Conservation (phyloP, 1,140 invertebrate species). For the Bombus waltoni region DNA sequence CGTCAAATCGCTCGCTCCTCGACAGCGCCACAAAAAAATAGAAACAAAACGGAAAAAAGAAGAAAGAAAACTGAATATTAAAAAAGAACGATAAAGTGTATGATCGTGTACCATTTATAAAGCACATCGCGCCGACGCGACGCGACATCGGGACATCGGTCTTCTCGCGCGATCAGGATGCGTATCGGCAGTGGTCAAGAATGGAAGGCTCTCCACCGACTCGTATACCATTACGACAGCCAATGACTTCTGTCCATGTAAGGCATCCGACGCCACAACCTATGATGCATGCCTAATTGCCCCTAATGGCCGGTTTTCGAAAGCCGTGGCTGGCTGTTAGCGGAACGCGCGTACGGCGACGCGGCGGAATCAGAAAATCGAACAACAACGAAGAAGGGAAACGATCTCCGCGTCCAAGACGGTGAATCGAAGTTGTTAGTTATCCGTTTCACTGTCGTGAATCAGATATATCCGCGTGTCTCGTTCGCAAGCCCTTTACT, state of each 20-base stretch:
- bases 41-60: too few species aligned
- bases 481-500: constrained; percentile 1
- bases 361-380: constrained; percentile 23
- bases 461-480: constrained; percentile 45
- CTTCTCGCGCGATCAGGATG: not conserved
- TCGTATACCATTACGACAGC: constrained; percentile 55
- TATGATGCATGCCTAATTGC: constrained; percentile 75
- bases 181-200: constrained; percentile 3
- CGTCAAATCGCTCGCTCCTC: not conserved
- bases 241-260: constrained; percentile 65
- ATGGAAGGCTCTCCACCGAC: constrained; percentile 3
- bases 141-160: not conserved
- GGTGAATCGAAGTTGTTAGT: constrained; percentile 50
- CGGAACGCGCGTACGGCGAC: constrained; percentile 11
- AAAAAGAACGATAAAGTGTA: not conserved
- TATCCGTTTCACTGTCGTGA: constrained; percentile 39
- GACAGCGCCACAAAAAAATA: not conserved
- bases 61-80: not conserved
- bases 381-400: not conserved
- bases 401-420: not conserved
- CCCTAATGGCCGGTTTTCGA: constrained; percentile 71
- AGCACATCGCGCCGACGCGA: too few species aligned
- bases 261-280: constrained; percentile 56
- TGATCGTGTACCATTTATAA: too few species aligned
- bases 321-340: constrained; percentile 55